Percentiles rank a stretch among this genome's conserved stretches.
phyloP scores from a whole-genome alignment of 2,888 invertebrate species.

The Drosophila paucipuncta region DNA sequence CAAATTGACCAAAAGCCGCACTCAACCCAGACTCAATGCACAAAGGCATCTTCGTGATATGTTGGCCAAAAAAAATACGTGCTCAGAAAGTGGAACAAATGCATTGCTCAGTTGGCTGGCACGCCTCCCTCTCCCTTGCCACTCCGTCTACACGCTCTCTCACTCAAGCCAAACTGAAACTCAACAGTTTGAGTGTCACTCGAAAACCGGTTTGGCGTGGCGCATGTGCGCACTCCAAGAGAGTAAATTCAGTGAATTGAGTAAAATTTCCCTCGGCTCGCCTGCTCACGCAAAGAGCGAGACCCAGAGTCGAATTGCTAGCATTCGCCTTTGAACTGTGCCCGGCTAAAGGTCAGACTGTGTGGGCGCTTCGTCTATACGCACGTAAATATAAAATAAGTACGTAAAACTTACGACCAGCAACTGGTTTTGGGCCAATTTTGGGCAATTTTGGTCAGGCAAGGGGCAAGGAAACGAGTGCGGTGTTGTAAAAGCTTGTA shows the following conservation, averaged over 20 bases:
- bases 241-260: constrained; percentile 20
- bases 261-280: constrained; percentile 47
- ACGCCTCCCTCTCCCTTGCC: background rate
- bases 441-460: background rate
- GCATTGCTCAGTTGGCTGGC: constrained; percentile 37
- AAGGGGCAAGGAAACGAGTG: background rate
- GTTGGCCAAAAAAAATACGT: constrained; percentile 52
- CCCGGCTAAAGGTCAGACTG: constrained; percentile 64
- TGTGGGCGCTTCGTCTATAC: constrained; percentile 41
- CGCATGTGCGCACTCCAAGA: constrained; percentile 45
- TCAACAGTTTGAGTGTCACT: constrained; percentile 38
- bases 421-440: constrained; percentile 55
- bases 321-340: constrained; percentile 73
- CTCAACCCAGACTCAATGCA: constrained; percentile 59
- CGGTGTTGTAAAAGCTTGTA: constrained; percentile 43
- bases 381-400: constrained; percentile 8
- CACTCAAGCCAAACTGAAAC: background rate
- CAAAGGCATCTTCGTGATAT: constrained; percentile 55
- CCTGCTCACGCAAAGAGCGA: constrained; percentile 18
- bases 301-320: constrained; percentile 23
- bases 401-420: constrained; percentile 48
- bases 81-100: constrained; percentile 73
- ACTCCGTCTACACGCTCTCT: background rate
- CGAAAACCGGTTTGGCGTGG: constrained; percentile 43
- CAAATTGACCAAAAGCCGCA: constrained; percentile 63